Base-by-base conservation (phyloP, 2,113 vertebrate genomes). In the Apteryx mantelli region DNA sequence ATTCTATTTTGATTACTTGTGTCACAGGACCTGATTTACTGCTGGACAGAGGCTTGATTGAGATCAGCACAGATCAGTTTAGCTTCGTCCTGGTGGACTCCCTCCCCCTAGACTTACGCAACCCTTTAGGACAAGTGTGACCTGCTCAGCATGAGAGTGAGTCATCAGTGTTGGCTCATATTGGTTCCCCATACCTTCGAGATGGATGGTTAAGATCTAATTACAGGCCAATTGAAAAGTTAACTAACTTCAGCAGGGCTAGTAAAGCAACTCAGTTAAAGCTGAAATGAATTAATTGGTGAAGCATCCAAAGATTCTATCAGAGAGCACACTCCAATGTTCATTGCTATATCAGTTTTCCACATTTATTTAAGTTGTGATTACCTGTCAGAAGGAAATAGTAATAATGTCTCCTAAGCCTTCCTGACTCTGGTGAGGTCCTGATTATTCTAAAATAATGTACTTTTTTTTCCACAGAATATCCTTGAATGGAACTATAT, bases 131-230 rank as follows among this genome's bases (percentile, higher is more conserved):
- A 84, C 95, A 97, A 95, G 95, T 88, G 94, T 91, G 95, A 97
- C 93, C 95, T 95, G 94, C 84, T 96, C 96, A 97, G 96, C 94
- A 92, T 95, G 95, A 95, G 53, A 82, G 84, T 95, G 96, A 95
- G 88, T 97, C 96, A 98, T 96, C 84, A 91, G 50, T 60, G 42
- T 76, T 94, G 94, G 95, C 95, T 97, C 87, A 93, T 12, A 55
- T 88, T 77, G 64, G 81, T 93, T 86, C 74, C 74, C 61, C 56
- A 44, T 94, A 84, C 74, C 79, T 96, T 91, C 63, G 79, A 89
- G 90, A 82, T 60, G 81, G 81, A 75, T 65, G 74, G 68, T 81
- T 83, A 80, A 93, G 96, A 95, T 97, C 93, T 82, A 88, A 20
- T 98, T 97, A 91, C 96, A 91, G 78, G 68, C 83, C 91, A 88